phyloP scores from a whole-genome alignment of 1,140 invertebrate genomes.

The Drosophila guanche region DNA sequence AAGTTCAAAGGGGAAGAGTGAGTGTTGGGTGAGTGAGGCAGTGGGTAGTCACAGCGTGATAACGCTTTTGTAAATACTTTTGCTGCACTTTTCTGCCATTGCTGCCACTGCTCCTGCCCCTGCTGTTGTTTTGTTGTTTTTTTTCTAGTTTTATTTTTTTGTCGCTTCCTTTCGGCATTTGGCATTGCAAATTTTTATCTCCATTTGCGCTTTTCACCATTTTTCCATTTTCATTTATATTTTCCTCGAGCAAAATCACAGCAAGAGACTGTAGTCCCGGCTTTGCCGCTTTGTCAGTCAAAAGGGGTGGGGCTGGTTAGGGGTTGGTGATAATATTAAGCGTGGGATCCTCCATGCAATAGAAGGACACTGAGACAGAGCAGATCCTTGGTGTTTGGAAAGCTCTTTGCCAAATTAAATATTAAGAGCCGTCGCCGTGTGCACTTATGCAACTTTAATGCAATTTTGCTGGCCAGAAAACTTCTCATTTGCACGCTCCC shows the following conservation, averaged over 20 bases:
- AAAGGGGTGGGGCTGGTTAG: slow-evolving; percentile 38
- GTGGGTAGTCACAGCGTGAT: slow-evolving; percentile 67
- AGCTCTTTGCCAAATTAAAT: slow-evolving; percentile 82
- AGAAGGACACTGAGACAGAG: slow-evolving; percentile 15
- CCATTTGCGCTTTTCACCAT: slow-evolving; percentile 64
- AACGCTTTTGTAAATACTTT: slow-evolving; percentile 80
- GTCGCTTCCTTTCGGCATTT: slow-evolving; percentile 74
- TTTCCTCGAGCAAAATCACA: slow-evolving; percentile 37
- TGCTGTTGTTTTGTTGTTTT: slow-evolving; percentile 31
- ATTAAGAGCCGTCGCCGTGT: slow-evolving; percentile 77
- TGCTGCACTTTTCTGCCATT: slow-evolving; percentile 73
- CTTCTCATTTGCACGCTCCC: background rate
- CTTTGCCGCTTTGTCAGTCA: slow-evolving; percentile 44
- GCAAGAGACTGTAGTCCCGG: slow-evolving; percentile 27
- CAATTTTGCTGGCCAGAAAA: slow-evolving; percentile 66
- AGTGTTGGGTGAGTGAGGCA: slow-evolving; percentile 8
- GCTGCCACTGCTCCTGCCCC: slow-evolving; percentile 32
- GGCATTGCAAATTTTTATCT: slow-evolving; percentile 80
- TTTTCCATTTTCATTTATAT: slow-evolving; percentile 13
- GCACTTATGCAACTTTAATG: slow-evolving; percentile 83
- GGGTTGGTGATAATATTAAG: slow-evolving; percentile 73
- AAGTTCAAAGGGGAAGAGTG: slow-evolving; percentile 29
- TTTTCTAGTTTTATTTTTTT: slow-evolving; percentile 55
- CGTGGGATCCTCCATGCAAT: slow-evolving; percentile 62
- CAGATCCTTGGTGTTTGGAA: slow-evolving; percentile 58